Base-by-base conservation (phyloP, 2,797 vertebrate species). In the Enteromius fasciolatus region DNA sequence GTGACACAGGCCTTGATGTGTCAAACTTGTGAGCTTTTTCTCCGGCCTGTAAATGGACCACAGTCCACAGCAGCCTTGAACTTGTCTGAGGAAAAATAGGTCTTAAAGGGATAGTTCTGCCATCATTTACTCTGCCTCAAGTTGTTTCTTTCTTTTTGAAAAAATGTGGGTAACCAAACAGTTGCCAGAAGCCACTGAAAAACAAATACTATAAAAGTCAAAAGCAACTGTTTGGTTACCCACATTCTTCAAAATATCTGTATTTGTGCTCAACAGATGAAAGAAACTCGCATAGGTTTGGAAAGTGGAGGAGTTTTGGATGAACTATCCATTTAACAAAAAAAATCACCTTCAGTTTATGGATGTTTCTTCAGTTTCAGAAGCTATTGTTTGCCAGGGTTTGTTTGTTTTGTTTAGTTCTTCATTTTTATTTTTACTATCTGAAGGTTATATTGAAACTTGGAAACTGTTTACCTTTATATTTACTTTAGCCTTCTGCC, bases 1-100 rank as follows among this genome's bases (percentile, higher is more conserved):
- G 52, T 80, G 76, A 80, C 80, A 76, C 28, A 76, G 48, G 72
- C 69, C 69, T 66, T 82, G 33, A 66, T 69, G 36, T 44, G 39
- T 79, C 48, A 23, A 70, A 78, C 54, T 39, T 68, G 54, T 76
- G 46, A 68, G 78, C 72, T 84, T 69, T 80, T 73, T 57, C 63
- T 76, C 74, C n/a, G 54, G n/a, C 39, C 52, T 52, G 44, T 66
- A 75, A 81, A 54, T 54, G 31, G 69, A 74, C 39, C 23, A 33
- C 1, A 46, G 59, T 74, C 59, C 57, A 74, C 46, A 18, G 44
- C 41, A 66, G 80, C 31, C 17, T 12, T 57, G 48, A 67, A 33
- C 50, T 18, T 48, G 46, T 48, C 15, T 48, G 4, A 46, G 44
- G 12, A 68, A 18, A 73, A 73, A 73, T 39, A 54, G 11, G 6